Percentiles rank a stretch among this genome's conserved stretches.
These are phyloP conservation scores for Paramuricea clavata DNA, from an alignment of 92 coral and sea anemone genomes.

Conservation along the genomic window DNA sequence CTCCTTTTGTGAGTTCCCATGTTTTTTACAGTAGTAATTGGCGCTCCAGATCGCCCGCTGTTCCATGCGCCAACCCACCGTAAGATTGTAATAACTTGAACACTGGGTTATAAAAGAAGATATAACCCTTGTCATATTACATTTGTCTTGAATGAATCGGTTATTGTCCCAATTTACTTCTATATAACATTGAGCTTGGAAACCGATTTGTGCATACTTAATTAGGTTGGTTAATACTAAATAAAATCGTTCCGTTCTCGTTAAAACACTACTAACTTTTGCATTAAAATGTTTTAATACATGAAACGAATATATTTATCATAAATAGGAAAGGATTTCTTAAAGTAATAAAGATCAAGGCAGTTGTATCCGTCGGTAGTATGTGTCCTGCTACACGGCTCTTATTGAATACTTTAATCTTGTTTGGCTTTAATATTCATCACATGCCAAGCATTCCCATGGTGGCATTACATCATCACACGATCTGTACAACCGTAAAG, in stretches of 20 bases:
- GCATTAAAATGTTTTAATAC: not conserved
- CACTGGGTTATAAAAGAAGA: not conserved
- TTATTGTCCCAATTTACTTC: too few relatives aligned
- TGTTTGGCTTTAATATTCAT: not conserved
- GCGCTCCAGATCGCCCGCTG: not conserved
- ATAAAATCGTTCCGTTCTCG: not conserved
- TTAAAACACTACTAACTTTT: not conserved
- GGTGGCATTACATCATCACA: constrained; percentile 85
- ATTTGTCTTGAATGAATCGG: not conserved
- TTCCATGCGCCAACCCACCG: not conserved
- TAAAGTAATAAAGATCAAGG: not conserved
- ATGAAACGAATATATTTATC: not conserved
- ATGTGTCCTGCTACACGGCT: not conserved
- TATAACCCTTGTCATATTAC: not conserved
- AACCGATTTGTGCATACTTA: too few relatives aligned
- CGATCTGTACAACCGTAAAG: constrained; percentile 92
- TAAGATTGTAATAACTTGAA: not conserved
- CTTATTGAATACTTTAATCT: not conserved
- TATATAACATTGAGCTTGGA: not conserved
- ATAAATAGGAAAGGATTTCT: not conserved
- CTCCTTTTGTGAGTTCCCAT: constrained; percentile 2
- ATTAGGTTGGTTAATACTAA: not conserved
- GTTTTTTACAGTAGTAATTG: constrained; percentile 3
- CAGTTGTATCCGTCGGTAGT: not conserved
- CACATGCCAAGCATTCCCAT: too few relatives aligned